A percentile compares a stretch with the other conserved stretches of the same genome.
Conservation (phyloP, 2,113 vertebrate genomes). For the Rhea pennata region DNA sequence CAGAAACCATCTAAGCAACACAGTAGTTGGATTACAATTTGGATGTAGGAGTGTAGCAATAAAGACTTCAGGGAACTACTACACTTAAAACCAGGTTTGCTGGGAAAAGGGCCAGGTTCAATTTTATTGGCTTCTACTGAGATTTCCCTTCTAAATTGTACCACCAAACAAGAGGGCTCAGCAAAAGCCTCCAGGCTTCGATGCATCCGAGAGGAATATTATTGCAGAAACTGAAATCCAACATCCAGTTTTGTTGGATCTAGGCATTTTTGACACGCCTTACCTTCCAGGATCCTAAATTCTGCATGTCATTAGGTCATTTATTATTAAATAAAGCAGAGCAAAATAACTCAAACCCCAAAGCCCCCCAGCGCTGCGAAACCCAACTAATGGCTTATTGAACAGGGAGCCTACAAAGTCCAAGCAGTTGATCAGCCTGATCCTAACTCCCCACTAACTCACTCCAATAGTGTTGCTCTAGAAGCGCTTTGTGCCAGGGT, state of each 20-base stretch:
- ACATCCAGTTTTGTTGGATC: neutral
- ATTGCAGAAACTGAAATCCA: neutral
- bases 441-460: neutral
- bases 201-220: neutral
- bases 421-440: accelerated
- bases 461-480: accelerated
- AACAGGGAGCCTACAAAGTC: neutral
- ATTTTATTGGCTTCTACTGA: neutral
- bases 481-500: accelerated
- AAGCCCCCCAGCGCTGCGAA: neutral
- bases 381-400: neutral
- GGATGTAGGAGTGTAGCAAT: accelerated
- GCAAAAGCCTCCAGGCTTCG: neutral
- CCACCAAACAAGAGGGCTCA: neutral
- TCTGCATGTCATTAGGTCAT: neutral
- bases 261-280: neutral
- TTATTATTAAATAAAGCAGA: neutral
- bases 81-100: neutral
- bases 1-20: neutral
- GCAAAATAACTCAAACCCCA: neutral
- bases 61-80: neutral
- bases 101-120: constrained; percentile 21
- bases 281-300: neutral
- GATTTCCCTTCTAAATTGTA: neutral
- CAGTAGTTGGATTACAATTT: neutral